A percentile compares a stretch with the other conserved stretches of the same genome.
Evolutionary conservation across 2,113 vertebrate genomes (phyloP).

Genomic region (Eurypyga helias): DNA sequence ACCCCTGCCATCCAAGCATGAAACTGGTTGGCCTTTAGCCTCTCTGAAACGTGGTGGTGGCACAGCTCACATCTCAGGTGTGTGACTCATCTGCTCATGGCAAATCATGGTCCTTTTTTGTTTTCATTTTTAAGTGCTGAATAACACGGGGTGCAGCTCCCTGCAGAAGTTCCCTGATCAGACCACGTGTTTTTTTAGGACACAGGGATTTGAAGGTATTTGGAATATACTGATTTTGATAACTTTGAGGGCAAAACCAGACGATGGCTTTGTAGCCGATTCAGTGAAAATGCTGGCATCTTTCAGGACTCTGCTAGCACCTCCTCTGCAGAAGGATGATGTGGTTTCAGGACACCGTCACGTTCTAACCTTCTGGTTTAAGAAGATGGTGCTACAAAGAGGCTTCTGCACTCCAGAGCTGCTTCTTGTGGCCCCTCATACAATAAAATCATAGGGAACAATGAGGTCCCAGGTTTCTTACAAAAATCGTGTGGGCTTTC

Average conservation of each 20-base stretch:
- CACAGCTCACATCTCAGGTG: neutral
- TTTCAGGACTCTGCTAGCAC: neutral
- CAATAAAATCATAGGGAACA: neutral
- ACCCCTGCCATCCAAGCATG: neutral
- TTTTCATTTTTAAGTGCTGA: neutral
- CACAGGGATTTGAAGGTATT: neutral
- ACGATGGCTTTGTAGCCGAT: neutral
- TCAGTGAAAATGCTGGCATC: neutral
- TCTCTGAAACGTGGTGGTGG: neutral
- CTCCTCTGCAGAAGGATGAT: neutral
- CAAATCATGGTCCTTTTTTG: neutral
- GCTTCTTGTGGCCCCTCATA: accelerated
- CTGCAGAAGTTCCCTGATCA: neutral
- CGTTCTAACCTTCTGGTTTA: neutral
- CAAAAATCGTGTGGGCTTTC: neutral
- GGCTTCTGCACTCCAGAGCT: neutral
- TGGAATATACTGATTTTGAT: neutral
- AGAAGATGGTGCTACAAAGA: neutral
- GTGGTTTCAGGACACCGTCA: neutral
- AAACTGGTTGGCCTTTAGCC: neutral
- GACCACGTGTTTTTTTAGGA: neutral
- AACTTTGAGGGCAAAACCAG: neutral
- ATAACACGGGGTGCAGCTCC: neutral
- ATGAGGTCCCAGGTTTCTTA: neutral
- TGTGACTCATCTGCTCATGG: neutral